Percentiles rank a stretch among this genome's conserved stretches.
Conservation (phyloP, 2,888 invertebrate species). For the Aporophyla lueneburgensis region DNA sequence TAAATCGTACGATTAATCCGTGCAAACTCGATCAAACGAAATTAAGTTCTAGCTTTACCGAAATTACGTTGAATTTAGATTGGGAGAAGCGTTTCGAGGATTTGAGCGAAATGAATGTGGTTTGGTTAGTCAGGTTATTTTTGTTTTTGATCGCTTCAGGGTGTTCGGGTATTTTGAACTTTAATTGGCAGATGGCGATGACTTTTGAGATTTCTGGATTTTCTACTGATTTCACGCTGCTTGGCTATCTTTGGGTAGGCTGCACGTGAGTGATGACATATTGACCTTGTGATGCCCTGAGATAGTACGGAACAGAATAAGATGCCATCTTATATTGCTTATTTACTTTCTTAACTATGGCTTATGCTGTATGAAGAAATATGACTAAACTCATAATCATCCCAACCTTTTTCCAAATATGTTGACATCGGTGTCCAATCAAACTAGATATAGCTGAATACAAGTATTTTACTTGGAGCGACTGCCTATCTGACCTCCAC, state of each 20-base stretch:
- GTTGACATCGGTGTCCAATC: too few species aligned
- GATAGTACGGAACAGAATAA: background rate
- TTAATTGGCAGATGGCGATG: slow-evolving; percentile 24
- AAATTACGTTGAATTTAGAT: slow-evolving; percentile 49
- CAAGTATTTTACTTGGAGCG: too few species aligned
- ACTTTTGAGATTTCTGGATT: background rate
- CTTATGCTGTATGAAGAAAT: background rate
- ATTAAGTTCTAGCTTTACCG: slow-evolving; percentile 47
- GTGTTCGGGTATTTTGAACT: slow-evolving; percentile 25
- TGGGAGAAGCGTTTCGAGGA: slow-evolving; percentile 9
- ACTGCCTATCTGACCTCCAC: too few species aligned
- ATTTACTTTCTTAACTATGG: too few species aligned
- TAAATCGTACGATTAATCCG: slow-evolving; percentile 67
- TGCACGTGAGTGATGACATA: background rate
- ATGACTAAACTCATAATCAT: background rate
- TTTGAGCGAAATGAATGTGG: slow-evolving; percentile 42
- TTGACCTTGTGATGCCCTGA: background rate
- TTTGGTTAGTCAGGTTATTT: slow-evolving; percentile 54
- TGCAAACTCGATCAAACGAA: slow-evolving; percentile 52
- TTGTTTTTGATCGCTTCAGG: slow-evolving; percentile 44
- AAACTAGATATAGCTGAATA: too few species aligned
- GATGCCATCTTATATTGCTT: too few species aligned
- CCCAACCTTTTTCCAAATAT: too few species aligned
- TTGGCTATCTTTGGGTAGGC: background rate
- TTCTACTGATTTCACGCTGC: background rate